Evolutionary conservation across 2,113 vertebrate species (phyloP), one percentile per base, ranked within the genome.

Genomic region (Mesembrinibis cayennensis): DNA sequence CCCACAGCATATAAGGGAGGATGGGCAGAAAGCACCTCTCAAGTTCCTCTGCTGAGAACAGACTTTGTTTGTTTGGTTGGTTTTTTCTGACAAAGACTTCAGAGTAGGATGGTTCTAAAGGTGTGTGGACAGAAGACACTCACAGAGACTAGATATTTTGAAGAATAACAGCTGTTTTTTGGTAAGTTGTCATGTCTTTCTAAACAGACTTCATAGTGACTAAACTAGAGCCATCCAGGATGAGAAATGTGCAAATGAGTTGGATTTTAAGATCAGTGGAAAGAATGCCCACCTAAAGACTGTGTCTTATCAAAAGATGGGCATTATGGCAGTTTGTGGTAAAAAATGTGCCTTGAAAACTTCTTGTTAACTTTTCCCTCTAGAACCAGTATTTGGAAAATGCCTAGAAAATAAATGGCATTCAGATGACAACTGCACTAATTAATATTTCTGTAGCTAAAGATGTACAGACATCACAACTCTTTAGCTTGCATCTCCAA

Each of bases 51-150:
- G 30, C 17, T 42, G 8, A 61, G 34, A n/a, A 23, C 0, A 4
- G 8, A 2, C 5, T 36, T 16, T 11, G 5, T 40, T 52, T 63
- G 16, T 16, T 40, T 29, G 25, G 15, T 52, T 26, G 8, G 8
- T 10, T 36, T 30, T 52, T 38, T 47, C 38, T 91, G 11, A 30
- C 0, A 22, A 45, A 38, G 21, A 29, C 7, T 45, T 79, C 5
- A 2, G 19, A 26, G 7, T 2, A 67, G 23, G 47, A 11, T 59
- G 13, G n/a, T 11, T 84, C 20, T 76, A 7, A 59, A 61, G 62
- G 38, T 2, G 1, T 1, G 1, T 18, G 2, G 26, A 7, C 3
- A 50, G n/a, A 6, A 34, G 16, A 36, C 0, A 1, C 7, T 49
- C 6, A 19, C 2, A 11, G 6, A 49, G 19, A 55, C 5, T 3